Evolutionary conservation across 2,113 vertebrate genomes (phyloP).

Genomic region (Myotis yumanensis): DNA sequence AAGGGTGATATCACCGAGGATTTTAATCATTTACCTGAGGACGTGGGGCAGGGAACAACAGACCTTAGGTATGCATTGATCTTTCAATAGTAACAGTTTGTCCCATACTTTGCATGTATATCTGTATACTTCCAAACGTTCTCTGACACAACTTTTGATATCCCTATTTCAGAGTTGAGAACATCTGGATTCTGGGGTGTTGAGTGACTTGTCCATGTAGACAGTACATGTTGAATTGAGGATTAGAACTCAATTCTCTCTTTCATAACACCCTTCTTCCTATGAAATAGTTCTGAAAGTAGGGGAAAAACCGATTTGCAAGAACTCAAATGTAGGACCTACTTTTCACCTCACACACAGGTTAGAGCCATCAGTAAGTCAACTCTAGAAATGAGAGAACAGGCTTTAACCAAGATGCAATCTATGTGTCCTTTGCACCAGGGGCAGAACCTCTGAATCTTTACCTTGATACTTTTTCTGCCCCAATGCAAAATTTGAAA

Average conservation of each 20-base stretch:
- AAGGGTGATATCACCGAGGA: background rate
- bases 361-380: background rate
- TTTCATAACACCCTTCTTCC: background rate
- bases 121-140: background rate
- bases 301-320: background rate
- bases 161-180: background rate
- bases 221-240: background rate
- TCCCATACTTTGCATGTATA: background rate
- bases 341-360: background rate
- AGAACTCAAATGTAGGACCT: background rate
- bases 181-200: background rate
- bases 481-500: slow-evolving; percentile 43
- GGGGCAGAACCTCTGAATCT: background rate
- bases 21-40: background rate
- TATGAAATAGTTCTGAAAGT: background rate
- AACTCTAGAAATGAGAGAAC: background rate
- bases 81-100: background rate
- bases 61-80: background rate
- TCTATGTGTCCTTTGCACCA: background rate
- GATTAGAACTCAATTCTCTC: background rate
- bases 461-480: slow-evolving; percentile 46
- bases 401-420: background rate
- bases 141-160: background rate
- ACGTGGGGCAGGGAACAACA: background rate
- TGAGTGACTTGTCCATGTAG: background rate